Evolutionary conservation across 2,113 vertebrate species (phyloP), one percentile per base, ranked within the genome.

Genomic region (Mobula hypostoma): DNA sequence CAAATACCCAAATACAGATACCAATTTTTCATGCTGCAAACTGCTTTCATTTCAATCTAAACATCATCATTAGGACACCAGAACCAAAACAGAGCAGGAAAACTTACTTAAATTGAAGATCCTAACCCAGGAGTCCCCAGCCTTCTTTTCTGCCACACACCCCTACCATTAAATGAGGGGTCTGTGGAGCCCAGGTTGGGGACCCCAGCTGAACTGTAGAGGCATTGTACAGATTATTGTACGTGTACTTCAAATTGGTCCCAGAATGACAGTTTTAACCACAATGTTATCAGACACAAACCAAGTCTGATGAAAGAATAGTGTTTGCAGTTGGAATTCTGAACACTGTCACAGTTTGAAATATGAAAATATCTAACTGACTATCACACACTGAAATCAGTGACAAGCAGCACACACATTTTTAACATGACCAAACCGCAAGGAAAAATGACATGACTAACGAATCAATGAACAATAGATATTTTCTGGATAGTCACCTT

Each of bases 401-500:
- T 29, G 48, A 40, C 36, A 61, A 27, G 24, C 40, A 85, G 14
- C 58, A 32, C 85, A 88, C 15, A 93, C 94, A 94, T 74, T 63
- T 29, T 72, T 29, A n/a, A 36, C 32, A 72, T 14, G 8, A 83
- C 72, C 29, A 1, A 56, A 72, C 93, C 94, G 94, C 85, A 61
- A 94, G 72, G 87, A 95, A 95, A 1, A 96, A 95, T 93, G 94
- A 29, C 6, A 29, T 11, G 95, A 94, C 95, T 94, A 85, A 95
- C 94, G 94, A 94, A 95, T 92, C 94, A 93, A 7, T 90, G 5
- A 66, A 90, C 63, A 66, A 66, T 3, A 87, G 2, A 87, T 85
- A 61, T n/a, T 36, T 21, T 61, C 77, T 94, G 95, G 95, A 97
- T 97, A 97, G 96, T 99, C 98, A 99, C 99, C 99, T 99, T 98